A percentile compares a stretch with the other conserved stretches of the same genome.
Conservation (phyloP, 2,888 invertebrate genomes). For the Eucera pruinosa region DNA sequence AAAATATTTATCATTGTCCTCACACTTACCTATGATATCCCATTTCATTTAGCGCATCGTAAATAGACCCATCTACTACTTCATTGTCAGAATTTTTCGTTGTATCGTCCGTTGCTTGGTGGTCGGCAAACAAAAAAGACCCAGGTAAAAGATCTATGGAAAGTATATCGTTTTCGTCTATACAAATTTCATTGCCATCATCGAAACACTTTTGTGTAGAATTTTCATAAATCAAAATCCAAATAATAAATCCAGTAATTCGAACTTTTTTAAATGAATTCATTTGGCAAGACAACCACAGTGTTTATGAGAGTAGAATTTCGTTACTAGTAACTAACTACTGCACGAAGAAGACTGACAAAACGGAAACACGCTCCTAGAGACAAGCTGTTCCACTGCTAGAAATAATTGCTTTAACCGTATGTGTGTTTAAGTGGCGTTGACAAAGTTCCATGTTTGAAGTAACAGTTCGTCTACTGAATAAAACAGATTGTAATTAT, state of each 20-base stretch:
- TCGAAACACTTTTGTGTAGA: conserved; percentile 77
- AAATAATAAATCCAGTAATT: neutral
- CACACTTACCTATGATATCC: conserved; percentile 88
- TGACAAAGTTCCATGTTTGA: conserved; percentile 4
- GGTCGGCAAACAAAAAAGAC: conserved; percentile 85
- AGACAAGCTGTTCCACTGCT: conserved; percentile 68
- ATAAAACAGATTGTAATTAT: neutral
- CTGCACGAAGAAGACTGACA: conserved; percentile 41
- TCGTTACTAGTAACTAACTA: conserved; percentile 11
- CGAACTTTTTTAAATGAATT: neutral
- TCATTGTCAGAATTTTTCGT: conserved; percentile 29
- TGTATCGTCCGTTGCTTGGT: conserved; percentile 38
- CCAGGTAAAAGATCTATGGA: conserved; percentile 90
- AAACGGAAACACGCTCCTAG: conserved; percentile 68
- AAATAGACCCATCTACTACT: conserved; percentile 86
- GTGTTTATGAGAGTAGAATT: neutral
- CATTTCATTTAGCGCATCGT: conserved; percentile 88
- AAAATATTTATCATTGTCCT: neutral
- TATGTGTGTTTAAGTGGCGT: conserved; percentile 60
- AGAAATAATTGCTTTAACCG: conserved; percentile 79
- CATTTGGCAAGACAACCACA: neutral
- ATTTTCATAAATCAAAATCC: conserved; percentile 16
- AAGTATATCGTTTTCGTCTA: conserved; percentile 88
- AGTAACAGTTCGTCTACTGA: neutral
- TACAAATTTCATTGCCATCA: conserved; percentile 82